These are phyloP conservation scores for Crotalus adamanteus DNA, from an alignment of 2,797 vertebrate species.

Conservation along the genomic window DNA sequence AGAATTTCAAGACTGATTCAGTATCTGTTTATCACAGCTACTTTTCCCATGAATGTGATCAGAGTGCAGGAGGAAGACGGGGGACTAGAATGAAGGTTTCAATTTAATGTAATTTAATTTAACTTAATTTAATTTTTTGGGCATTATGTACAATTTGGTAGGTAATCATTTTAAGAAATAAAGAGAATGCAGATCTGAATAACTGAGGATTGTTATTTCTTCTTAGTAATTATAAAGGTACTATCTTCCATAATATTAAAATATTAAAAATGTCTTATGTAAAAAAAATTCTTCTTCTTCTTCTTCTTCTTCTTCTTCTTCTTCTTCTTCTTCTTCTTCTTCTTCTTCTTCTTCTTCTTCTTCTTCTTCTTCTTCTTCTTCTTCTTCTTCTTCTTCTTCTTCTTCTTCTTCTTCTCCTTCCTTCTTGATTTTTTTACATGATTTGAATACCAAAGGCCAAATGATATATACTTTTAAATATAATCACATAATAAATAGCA, in stretches of 20 bases:
- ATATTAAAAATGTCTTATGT: constrained; percentile 30
- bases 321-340: not conserved
- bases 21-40: constrained; percentile 80
- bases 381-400: not conserved
- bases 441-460: not conserved
- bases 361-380: not conserved
- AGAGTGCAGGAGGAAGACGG: constrained; percentile 18
- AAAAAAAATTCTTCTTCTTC: not conserved
- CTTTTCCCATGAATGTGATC: constrained; percentile 72
- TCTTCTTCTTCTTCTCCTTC: not conserved
- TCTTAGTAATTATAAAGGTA: constrained; percentile 15
- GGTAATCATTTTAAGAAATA: constrained; percentile 41
- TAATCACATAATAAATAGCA: not conserved
- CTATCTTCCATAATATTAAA: not conserved
- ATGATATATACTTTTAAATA: not conserved
- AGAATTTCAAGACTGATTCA: constrained; percentile 77
- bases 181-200: constrained; percentile 47
- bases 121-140: not conserved
- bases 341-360: no score
- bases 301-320: not conserved
- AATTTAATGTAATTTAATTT: not conserved
- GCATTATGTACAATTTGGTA: constrained; percentile 10
- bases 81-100: constrained; percentile 14
- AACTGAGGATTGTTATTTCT: constrained; percentile 10
- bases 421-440: not conserved